Conservation (phyloP, 2,888 invertebrate species). For the Phymatocera aterrima region DNA sequence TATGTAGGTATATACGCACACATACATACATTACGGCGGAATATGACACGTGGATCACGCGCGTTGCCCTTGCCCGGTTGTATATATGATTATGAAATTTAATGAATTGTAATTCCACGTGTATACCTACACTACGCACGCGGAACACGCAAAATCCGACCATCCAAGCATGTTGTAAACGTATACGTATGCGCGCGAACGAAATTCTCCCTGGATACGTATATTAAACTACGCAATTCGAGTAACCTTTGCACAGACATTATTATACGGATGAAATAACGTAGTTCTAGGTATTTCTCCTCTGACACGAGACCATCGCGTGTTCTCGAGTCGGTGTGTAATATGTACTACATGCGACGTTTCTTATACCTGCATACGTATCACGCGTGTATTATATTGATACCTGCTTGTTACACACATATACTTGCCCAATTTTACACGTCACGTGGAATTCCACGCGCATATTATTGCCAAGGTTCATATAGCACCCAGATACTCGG, state of each 20-base stretch:
- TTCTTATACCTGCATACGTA: not conserved
- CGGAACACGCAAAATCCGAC: not conserved
- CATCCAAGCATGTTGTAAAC: too few species aligned
- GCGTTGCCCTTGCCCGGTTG: not conserved
- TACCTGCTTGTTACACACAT: not conserved
- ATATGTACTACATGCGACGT: not conserved
- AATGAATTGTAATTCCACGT: conserved; percentile 19
- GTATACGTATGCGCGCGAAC: not conserved
- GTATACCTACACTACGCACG: not conserved
- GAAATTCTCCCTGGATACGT: not conserved
- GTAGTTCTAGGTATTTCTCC: not conserved
- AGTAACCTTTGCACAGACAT: conserved; percentile 23
- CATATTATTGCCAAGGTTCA: too few species aligned
- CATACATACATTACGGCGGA: too few species aligned
- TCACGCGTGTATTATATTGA: too few species aligned
- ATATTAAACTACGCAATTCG: conserved; percentile 13
- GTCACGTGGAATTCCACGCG: conserved; percentile 9
- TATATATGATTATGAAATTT: conserved; percentile 2
- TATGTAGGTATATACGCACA: too few species aligned
- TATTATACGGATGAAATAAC: not conserved
- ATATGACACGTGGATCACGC: not conserved
- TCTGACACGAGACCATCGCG: conserved; percentile 29
- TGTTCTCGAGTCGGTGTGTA: conserved; percentile 17
- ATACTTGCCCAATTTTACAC: conserved; percentile 12
- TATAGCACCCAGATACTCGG: not conserved